Conservation (phyloP, 2,888 invertebrate genomes). For the Lithodes maja region DNA sequence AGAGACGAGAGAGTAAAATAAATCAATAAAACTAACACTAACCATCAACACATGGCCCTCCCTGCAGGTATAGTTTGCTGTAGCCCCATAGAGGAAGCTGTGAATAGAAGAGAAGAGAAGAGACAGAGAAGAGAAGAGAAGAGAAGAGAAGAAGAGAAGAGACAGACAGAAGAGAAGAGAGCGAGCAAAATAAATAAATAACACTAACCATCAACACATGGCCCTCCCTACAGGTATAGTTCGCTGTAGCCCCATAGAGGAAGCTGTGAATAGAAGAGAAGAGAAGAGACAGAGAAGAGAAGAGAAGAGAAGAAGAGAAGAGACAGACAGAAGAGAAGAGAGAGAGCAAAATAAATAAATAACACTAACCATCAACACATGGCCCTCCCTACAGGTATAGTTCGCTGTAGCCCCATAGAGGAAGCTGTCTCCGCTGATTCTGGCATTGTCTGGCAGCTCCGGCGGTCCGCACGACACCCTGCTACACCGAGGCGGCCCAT, state of each 20-base stretch:
- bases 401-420: constrained; percentile 56
- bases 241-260: constrained; percentile 54
- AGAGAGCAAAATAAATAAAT: background rate
- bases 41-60: background rate
- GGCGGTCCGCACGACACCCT: constrained; percentile 67
- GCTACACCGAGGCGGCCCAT: constrained; percentile 47
- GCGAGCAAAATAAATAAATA: background rate
- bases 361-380: constrained; percentile 35
- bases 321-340: background rate
- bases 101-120: background rate
- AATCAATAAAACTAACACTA: background rate
- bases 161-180: background rate
- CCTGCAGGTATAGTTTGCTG: background rate
- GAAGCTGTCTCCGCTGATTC: constrained; percentile 42
- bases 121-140: too few species aligned
- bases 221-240: background rate
- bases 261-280: constrained; percentile 17
- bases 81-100: constrained; percentile 60
- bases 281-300: background rate
- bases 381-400: constrained; percentile 63
- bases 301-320: background rate
- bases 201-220: background rate
- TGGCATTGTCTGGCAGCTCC: constrained; percentile 48
- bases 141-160: background rate
- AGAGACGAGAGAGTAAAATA: background rate